Percentiles rank a stretch among this genome's conserved stretches.
Conservation (phyloP, 2,888 invertebrate genomes). For the Ichneumoninae sp. region DNA sequence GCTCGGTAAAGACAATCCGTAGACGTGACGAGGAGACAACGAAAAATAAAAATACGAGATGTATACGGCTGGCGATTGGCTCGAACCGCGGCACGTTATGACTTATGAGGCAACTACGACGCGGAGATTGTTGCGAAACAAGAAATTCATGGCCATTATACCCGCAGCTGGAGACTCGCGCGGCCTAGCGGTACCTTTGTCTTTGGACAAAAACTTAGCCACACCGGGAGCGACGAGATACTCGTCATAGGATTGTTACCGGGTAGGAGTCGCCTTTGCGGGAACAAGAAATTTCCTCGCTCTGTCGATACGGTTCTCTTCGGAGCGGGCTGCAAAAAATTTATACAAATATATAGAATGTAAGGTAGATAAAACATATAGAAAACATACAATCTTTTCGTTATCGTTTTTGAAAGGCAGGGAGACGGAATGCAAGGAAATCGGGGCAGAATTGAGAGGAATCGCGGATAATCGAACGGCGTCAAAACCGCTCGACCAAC, state of each 20-base stretch:
- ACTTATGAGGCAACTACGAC: constrained; percentile 51
- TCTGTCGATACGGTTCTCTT: constrained; percentile 6
- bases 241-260: constrained; percentile 7
- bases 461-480: constrained; percentile 24
- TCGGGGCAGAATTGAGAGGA: constrained; percentile 6
- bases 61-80: constrained; percentile 38
- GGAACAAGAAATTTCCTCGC: background rate
- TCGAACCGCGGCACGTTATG: constrained; percentile 50
- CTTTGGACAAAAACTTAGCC: constrained; percentile 49
- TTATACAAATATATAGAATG: background rate
- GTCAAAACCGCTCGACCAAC: constrained; percentile 18
- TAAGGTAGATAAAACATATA: background rate
- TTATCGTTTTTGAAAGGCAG: too few species aligned
- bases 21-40: constrained; percentile 52
- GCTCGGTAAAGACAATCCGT: constrained; percentile 40
- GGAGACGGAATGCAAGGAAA: background rate
- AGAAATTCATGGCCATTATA: constrained; percentile 66
- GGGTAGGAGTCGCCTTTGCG: constrained; percentile 29
- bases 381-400: background rate
- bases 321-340: background rate
- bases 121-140: constrained; percentile 62
- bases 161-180: constrained; percentile 37
- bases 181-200: constrained; percentile 60
- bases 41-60: constrained; percentile 28
- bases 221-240: constrained; percentile 9